Evolutionary conservation across 2,797 vertebrate genomes (phyloP), one percentile per base, ranked within the genome.

Genomic region (Girardinus metallicus): DNA sequence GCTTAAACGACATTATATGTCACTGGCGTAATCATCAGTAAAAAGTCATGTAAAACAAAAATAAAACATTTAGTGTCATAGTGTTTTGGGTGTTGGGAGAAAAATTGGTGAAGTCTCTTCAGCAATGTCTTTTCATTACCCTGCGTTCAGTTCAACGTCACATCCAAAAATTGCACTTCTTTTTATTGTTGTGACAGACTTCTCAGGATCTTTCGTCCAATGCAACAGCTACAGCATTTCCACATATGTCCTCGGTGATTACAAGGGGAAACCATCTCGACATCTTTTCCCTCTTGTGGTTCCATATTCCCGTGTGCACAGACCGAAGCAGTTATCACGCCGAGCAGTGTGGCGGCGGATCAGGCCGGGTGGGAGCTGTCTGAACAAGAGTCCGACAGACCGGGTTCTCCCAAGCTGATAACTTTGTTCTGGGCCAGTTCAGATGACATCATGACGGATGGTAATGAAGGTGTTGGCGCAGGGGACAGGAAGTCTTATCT

Each of bases 381-480:
- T 64, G 87, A 87, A 79, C 86, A 90, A 87, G 81, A 83, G 80
- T 31, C 64, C 80, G 11, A 75, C 88, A 76, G 82, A 31, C 79
- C n/a, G 79, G 74, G 87, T 93, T 92, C 93, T 92, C 86, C 86
- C 86, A 87, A 57, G 57, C 80, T 93, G 94, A 95, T 96, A 95
- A 90, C 92, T 94, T 94, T 95, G 92, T 95, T 94, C 89, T 93
- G 81, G 86, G 80, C 85, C 86, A 84, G 80, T 77, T 87, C 89
- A 92, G 88, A 92, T 95, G 94, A 96, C 94, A 94, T 95, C 94
- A 95, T 95, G 92, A 94, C 84, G 88, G 90, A 93, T 92, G 84
- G 86, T 75, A 71, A 95, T 87, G 91, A 85, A 91, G 90, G 93
- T 83, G 89, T 87, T 85, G 88, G 83, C 9, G 70, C 81, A 79